phyloP scores from a whole-genome alignment of 2,888 invertebrate species.

The Philereme vetulata region DNA sequence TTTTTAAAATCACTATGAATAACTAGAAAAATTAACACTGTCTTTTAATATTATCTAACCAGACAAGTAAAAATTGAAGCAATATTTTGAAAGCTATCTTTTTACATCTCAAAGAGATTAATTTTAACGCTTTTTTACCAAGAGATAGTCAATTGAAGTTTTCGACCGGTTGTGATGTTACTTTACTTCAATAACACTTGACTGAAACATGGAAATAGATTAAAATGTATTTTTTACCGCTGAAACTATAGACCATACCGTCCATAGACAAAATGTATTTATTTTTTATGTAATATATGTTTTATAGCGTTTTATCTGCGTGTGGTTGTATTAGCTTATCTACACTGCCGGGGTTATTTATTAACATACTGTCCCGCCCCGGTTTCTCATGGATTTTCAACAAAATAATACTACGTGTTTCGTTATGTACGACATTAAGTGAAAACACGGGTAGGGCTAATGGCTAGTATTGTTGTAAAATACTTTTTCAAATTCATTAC shows the following conservation, averaged over 20 bases:
- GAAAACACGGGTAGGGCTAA: no score
- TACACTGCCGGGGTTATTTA: no score
- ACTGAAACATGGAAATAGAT: conserved; percentile 62
- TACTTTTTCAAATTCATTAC: no score
- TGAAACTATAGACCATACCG: conserved; percentile 68
- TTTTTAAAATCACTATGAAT: no score
- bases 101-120: conserved; percentile 44
- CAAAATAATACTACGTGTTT: no score
- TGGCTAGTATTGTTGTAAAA: no score
- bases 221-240: conserved; percentile 74
- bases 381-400: no score
- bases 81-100: conserved; percentile 18
- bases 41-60: no score
- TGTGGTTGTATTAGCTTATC: neutral
- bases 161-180: conserved; percentile 52
- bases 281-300: conserved; percentile 63
- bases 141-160: conserved; percentile 52
- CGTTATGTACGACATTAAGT: no score
- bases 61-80: conserved; percentile 17
- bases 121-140: conserved; percentile 28
- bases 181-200: conserved; percentile 36
- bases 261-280: conserved; percentile 77
- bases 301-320: conserved; percentile 32
- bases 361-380: no score
- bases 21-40: no score